Evolutionary conservation across 2,888 invertebrate species (phyloP).

Genomic region (Calameuta idolon): DNA sequence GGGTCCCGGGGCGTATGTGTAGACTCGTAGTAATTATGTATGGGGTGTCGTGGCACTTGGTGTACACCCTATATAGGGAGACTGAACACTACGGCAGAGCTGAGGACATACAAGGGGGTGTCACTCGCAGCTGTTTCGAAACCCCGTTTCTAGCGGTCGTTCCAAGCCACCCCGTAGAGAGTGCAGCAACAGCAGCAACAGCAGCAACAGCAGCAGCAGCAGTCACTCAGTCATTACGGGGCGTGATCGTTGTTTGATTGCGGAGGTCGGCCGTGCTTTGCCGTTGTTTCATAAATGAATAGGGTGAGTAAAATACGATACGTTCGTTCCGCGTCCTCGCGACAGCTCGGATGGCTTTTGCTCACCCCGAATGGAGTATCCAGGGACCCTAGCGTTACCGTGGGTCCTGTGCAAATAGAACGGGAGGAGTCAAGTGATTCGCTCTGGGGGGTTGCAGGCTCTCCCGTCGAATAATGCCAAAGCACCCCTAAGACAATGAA

Average conservation of each 20-base stretch:
- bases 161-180: conserved; percentile 31
- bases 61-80: conserved; percentile 13
- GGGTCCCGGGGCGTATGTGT: conserved; percentile 14
- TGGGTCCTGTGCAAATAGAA: not conserved
- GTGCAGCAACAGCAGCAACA: conserved; percentile 41
- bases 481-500: conserved; percentile 1
- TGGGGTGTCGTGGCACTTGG: conserved; percentile 29
- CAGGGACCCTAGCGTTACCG: not conserved
- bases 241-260: conserved; percentile 60
- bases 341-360: not conserved
- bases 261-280: conserved; percentile 41
- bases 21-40: conserved; percentile 49
- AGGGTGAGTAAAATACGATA: not conserved
- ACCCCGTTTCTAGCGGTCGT: conserved; percentile 27
- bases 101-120: conserved; percentile 44
- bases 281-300: conserved; percentile 4
- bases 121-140: conserved; percentile 58
- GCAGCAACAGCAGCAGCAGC: conserved; percentile 41
- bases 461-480: not conserved
- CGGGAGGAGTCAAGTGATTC: conserved; percentile 6
- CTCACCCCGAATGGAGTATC: not conserved
- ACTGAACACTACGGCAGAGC: conserved; percentile 27
- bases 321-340: not conserved
- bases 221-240: conserved; percentile 56
- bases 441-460: not conserved